A percentile compares a stretch with the other conserved stretches of the same genome.
Evolutionary conservation across 2,888 invertebrate genomes (phyloP).

Genomic region (Hypsopygia costalis): DNA sequence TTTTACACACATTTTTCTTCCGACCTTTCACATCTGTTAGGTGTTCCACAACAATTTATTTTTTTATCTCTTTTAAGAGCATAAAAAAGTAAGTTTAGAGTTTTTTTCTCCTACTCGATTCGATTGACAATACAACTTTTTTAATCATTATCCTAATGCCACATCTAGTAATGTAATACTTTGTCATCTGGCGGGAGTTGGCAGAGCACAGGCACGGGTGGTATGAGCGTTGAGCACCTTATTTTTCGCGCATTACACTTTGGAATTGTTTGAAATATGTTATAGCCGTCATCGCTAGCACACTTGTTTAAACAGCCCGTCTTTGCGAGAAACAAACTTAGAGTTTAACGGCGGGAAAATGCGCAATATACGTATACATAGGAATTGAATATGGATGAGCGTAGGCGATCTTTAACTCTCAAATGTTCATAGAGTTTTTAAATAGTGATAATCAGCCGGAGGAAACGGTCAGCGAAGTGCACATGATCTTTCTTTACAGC

Average conservation of each 20-base stretch:
- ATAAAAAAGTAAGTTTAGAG: no score
- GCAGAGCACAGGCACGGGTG: conserved; percentile 33
- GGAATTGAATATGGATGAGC: background rate
- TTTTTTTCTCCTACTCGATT: no score
- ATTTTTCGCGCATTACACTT: conserved; percentile 77
- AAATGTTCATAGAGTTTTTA: no score
- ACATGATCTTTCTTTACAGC: no score
- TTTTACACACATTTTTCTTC: no score
- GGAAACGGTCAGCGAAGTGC: no score
- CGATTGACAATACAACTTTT: no score
- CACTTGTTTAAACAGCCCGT: conserved; percentile 31
- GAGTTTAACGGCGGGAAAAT: conserved; percentile 2
- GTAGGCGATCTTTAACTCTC: no score
- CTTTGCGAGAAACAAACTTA: background rate
- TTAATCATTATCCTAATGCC: conserved; percentile 1
- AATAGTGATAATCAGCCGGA: no score
- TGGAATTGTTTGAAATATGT: conserved; percentile 73
- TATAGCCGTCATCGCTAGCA: conserved; percentile 50
- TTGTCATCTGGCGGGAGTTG: conserved; percentile 11
- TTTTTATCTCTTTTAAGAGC: no score
- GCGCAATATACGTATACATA: background rate
- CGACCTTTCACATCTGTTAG: no score
- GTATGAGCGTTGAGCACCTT: conserved; percentile 66
- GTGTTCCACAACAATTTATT: no score
- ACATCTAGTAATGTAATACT: conserved; percentile 28